Evolutionary conservation across 2,797 vertebrate species (phyloP), one percentile per base, ranked within the genome.

Genomic region (Paedocypris micromegethes): DNA sequence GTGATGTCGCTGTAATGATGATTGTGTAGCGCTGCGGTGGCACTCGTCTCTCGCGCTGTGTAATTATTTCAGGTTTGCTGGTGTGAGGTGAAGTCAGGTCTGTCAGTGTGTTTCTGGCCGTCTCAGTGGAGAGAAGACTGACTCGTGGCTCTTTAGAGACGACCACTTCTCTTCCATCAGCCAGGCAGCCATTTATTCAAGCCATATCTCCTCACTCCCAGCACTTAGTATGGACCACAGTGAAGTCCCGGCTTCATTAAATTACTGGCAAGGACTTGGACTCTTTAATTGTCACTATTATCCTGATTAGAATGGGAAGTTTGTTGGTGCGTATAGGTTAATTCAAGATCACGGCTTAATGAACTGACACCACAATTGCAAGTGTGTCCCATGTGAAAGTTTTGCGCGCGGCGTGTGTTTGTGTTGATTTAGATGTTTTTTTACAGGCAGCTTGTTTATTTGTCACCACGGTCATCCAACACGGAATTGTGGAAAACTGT

Each of bases 331-430:
- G 5, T 72, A 2, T 61, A 59, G 61, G 73, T 75, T 82, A 73
- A 76, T 71, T 69, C 49, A 76, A 75, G 75, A 72, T 76, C 74
- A 58, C 44, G 53, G 66, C 50, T 50, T 74, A 66, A 75, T 75
- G 53, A 77, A 71, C 58, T n/a, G 23, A 23, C 23, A 23, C 23
- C 23, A 23, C 23, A 23, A 23, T 23, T 23, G 23, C 23, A 23
- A 23, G 23, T 23, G 23, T 23, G 23, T 23, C 1, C 23, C 23
- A 23, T 72, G 48, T 43, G 44, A 5, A 37, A 49, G 54, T 39
- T 73, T 72, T 68, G 45, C 64, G 23, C 23, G 23, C 23, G 23
- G 46, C 8, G 3, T 47, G 46, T 47, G 46, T 47, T 5, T 47
- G 46, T 47, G 4, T 47, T 2, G 5, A 3, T 47, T 2, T 4